Percentiles rank a stretch among this genome's conserved stretches.
Conservation (phyloP, 2,797 vertebrate genomes). For the Sarcoramphus papa region DNA sequence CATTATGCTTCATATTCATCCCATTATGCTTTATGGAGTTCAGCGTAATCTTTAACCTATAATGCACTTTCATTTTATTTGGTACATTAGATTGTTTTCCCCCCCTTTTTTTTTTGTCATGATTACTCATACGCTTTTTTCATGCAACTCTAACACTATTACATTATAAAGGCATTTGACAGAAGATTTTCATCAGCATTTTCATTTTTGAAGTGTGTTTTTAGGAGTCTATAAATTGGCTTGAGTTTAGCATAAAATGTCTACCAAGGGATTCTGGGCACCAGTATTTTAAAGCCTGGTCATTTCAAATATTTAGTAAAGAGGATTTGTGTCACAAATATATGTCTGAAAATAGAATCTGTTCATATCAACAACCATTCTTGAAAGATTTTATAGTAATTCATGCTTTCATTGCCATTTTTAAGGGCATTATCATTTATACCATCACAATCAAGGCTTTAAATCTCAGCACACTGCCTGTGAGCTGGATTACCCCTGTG, state of each 20-base stretch:
- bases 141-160: background rate
- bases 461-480: background rate
- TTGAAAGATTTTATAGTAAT: background rate
- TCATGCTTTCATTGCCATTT: background rate
- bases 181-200: background rate
- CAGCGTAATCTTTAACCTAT: slow-evolving; percentile 6
- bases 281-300: background rate
- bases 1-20: slow-evolving; percentile 11
- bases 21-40: slow-evolving; percentile 19
- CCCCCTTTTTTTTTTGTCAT: background rate
- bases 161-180: background rate
- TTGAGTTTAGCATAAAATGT: background rate
- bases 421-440: background rate
- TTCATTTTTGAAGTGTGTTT: background rate
- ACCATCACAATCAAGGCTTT: background rate
- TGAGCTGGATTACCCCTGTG: background rate
- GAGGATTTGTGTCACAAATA: background rate
- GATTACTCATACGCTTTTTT: background rate
- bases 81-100: background rate
- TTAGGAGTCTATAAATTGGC: background rate
- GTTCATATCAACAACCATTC: background rate
- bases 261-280: background rate
- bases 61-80: slow-evolving; percentile 29
- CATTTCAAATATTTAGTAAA: background rate
- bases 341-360: background rate